Evolutionary conservation across 1,140 invertebrate genomes (phyloP), one percentile per base, ranked within the genome.

Genomic region (Leptopilina boulardi): DNA sequence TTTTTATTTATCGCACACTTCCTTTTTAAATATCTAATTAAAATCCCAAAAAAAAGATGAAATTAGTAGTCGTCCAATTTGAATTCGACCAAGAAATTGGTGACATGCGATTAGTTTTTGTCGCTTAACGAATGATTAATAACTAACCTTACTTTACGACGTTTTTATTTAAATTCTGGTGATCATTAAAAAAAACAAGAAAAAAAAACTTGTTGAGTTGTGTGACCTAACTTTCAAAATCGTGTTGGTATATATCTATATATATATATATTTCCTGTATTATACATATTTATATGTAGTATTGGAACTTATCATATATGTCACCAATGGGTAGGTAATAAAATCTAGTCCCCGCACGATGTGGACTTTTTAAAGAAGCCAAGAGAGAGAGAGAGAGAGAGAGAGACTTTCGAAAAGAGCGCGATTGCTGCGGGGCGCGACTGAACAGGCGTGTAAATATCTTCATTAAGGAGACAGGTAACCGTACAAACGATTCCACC

Each of bases 381-480:
- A n/a, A n/a, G n/a, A n/a, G n/a, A n/a, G n/a, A n/a, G n/a, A n/a
- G n/a, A n/a, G n/a, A n/a, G n/a, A n/a, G 9, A 30, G 41, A 34
- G 41, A 15, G 41, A 30, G 26, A 23, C 71, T 42, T 44, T 41
- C 73, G 51, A 78, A 72, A 75, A 75, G 70, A 6, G 76, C 80
- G 82, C 34, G 34, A 8, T 84, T 81, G 82, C 74, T 77, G 73
- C 30, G 41, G 23, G n/a, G 47, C 74, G 75, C 78, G 85, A 86
- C 85, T 77, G 76, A 83, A 81, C 81, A 75, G 80, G 80, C 83
- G 83, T 85, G 87, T 84, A 86, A 88, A 88, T 88, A 87, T 83
- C 87, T 89, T 83, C 83, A 87, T 88, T 86, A 87, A 87, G 81
- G 21, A 77, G 72, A 70, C 54, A 51, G 70, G 41, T 74, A 44